Base-by-base conservation (phyloP, 2,113 vertebrate genomes). In the Eolophus roseicapilla region DNA sequence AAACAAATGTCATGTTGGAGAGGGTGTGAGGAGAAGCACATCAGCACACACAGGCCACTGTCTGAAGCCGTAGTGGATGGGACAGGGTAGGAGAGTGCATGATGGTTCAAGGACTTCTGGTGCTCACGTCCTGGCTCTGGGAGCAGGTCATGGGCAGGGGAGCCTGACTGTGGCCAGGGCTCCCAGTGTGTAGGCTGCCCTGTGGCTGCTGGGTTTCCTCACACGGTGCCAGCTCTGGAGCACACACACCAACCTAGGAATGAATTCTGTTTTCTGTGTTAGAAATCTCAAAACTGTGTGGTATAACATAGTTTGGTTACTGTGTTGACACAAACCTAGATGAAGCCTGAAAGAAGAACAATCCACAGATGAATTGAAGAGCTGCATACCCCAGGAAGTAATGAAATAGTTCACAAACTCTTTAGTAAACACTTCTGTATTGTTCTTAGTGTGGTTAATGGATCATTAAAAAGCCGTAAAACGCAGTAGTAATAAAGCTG, bases 221-320 rank as follows among this genome's bases (percentile, higher is more conserved):
- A 3, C 4, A 1, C 5, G 4, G 25, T 31, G 44, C 52, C 1
- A 0, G 25, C 57, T 37, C 37, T 5, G 6, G 33, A 37, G 7
- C 33, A 35, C 33, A 23, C 64, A 41, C 7, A 1, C 18, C n/a
- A 7, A 29, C 29, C 16, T 43, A 11, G 19, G 35, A n/a, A 25
- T 35, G 29, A 64, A 15, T 21, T 17, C 17, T 15, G 20, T 9
- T 59, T 75, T 28, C 33, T 33, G 7, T n/a, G 39, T 28, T 62
- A 68, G 39, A 29, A 62, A 47, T 25, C 24, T 46, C 25, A 25
- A 23, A 41, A 5, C 31, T 20, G 7, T 11, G 24, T 46, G 28
- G 87, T 33, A 13, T 17, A 24, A 20, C 5, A 2, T 5, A 37
- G 62, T 52, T 16, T 17, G 11, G 31, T 12, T 41, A 31, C 41